Base-by-base conservation (phyloP, 92 coral and sea anemone species). In the Siderastrea radians region DNA sequence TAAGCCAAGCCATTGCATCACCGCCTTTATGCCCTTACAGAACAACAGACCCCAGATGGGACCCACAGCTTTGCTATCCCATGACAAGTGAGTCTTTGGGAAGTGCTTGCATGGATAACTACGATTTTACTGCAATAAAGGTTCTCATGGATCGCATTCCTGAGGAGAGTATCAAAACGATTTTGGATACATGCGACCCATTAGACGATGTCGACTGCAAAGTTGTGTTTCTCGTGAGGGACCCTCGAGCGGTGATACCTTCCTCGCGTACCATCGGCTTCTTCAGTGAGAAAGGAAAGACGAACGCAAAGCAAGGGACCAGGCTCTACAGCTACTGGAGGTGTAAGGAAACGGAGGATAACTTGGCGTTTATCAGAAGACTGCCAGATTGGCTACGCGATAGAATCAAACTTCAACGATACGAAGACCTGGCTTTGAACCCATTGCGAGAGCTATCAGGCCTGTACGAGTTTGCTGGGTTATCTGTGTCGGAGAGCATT, bases 1-100 rank as follows among this genome's bases (percentile, higher is more conserved):
- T 72, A 1, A 79, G 78, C 79, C 60, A 43, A 1, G 81, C 79
- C 16, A 66, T 83, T 46, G 71, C 69, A 13, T 83, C 87, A 5
- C 87, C 86, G 15, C 83, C 90, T 6, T 44, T 87, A 14, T 87
- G 90, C 17, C 85, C 85, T 9, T 87, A 79, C 51, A 1, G 12
- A 3, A 53, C 26, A 58, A 77, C 74, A 50, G 84, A 86, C 58
- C 90, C 84, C 12, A 59, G 75, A 48, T 85, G 89, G 89, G 75
- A 66, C 60, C 89, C 89, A 26, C 50, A 47, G 52, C 72, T 19
- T 4, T 85, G 89, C 15, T 12, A 68, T 47, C 89, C 77, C 15
- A 50, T 85, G 84, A 85, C 75, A 65, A 62, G 83, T 12, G 50
- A 76, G 1, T 46, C 51, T 5, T n/a, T 85, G 51, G 72, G 62